Percentiles rank a stretch among this genome's conserved stretches.
Conservation (phyloP, 1,140 invertebrate species). For the Drosophila yakuba region DNA sequence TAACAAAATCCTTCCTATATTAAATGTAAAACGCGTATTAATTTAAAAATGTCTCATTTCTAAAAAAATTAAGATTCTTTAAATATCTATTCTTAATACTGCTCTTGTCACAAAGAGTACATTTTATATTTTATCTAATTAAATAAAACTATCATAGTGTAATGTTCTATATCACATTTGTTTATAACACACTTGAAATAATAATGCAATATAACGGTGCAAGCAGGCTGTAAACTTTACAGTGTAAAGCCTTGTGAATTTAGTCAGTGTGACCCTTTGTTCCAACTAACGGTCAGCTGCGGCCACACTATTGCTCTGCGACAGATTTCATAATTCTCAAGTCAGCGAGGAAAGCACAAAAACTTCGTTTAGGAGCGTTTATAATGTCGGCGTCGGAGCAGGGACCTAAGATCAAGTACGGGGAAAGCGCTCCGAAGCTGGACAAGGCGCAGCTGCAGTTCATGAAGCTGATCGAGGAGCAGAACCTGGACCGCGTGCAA, state of each 20-base stretch:
- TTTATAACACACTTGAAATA: too few species aligned
- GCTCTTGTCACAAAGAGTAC: too few species aligned
- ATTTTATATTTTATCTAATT: not conserved
- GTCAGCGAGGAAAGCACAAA: slow-evolving; percentile 11
- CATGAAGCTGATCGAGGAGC: slow-evolving; percentile 91
- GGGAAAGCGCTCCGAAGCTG: slow-evolving; percentile 85
- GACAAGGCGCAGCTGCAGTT: slow-evolving; percentile 89
- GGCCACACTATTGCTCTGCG: not conserved
- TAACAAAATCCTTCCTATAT: not conserved
- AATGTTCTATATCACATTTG: too few species aligned
- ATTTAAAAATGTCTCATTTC: too few species aligned
- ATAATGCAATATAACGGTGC: too few species aligned
- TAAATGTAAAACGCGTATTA: not conserved
- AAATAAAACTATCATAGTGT: too few species aligned
- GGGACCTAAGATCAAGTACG: slow-evolving; percentile 84
- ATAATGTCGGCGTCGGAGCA: slow-evolving; percentile 73
- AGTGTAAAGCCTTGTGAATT: not conserved
- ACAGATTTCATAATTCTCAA: slow-evolving; percentile 62
- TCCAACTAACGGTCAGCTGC: not conserved
- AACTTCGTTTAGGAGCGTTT: slow-evolving; percentile 3
- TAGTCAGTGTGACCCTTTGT: not conserved
- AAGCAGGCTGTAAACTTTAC: not conserved
- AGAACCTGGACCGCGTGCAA: slow-evolving; percentile 89
- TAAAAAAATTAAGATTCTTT: not conserved
- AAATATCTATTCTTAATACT: too few species aligned